Evolutionary conservation across 2,888 invertebrate genomes (phyloP).

Genomic region (Mellilla xanthometata): DNA sequence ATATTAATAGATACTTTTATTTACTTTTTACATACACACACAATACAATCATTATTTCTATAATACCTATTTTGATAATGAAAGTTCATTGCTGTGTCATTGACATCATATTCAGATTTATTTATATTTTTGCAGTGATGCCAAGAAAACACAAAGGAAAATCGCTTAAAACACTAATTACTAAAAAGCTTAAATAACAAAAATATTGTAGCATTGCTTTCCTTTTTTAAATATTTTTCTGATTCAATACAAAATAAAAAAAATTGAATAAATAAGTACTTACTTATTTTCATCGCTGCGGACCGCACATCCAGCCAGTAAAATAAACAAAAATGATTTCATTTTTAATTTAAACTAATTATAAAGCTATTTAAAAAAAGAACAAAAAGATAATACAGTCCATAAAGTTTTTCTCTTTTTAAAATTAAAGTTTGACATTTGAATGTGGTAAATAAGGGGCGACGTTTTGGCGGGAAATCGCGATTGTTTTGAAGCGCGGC

Average conservation of each 20-base stretch:
- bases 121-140: constrained; percentile 15
- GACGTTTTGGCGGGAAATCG: constrained; percentile 20
- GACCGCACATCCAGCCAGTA: constrained; percentile 60
- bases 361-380: constrained; percentile 7
- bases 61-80: constrained; percentile 7
- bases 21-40: no score
- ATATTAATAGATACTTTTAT: no score
- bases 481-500: constrained; percentile 6
- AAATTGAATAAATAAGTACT: constrained; percentile 20
- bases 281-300: constrained; percentile 62
- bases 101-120: constrained; percentile 2
- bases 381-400: constrained; percentile 22
- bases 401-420: constrained; percentile 2
- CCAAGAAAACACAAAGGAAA: constrained; percentile 26
- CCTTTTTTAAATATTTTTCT: no score
- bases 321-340: constrained; percentile 49
- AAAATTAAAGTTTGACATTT: constrained; percentile 21
- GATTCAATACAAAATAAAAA: background rate
- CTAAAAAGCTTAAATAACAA: no score
- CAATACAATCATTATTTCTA: no score
- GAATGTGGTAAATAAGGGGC: constrained; percentile 22
- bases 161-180: background rate
- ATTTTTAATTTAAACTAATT: constrained; percentile 37
- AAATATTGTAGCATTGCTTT: no score
- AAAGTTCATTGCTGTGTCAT: constrained; percentile 13